Evolutionary conservation across 2,113 vertebrate species (phyloP).

Genomic region (Nycticryphes semicollaris): DNA sequence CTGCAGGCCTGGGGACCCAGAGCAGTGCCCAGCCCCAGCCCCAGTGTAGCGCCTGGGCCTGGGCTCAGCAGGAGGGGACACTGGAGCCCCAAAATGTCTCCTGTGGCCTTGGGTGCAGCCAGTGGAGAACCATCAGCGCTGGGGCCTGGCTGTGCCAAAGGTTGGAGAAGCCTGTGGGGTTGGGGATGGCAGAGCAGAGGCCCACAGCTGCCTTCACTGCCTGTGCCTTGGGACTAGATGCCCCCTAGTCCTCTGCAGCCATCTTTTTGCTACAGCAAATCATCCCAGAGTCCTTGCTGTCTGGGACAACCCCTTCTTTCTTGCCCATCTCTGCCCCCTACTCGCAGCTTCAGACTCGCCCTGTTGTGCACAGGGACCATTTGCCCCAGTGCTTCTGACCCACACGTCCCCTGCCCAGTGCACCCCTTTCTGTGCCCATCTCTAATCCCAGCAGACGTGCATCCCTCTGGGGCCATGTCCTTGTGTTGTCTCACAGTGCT

Average conservation of each 20-base stretch:
- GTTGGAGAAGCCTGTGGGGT: not conserved
- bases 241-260: not conserved
- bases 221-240: not conserved
- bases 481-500: rapidly evolving
- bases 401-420: not conserved
- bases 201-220: rapidly evolving
- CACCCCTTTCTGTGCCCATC: not conserved
- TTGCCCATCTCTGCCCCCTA: not conserved
- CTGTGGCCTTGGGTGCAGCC: not conserved
- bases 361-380: not conserved
- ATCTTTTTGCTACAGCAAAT: not conserved
- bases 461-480: not conserved
- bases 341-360: not conserved
- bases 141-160: not conserved
- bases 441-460: not conserved
- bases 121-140: rapidly evolving
- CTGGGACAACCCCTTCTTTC: not conserved
- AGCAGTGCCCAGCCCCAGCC: not conserved
- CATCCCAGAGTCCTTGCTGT: rapidly evolving
- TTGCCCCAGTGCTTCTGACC: not conserved
- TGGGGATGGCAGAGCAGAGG: not conserved
- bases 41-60: not conserved
- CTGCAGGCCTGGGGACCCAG: not conserved
- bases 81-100: not conserved
- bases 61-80: rapidly evolving